These are phyloP conservation scores for Acrocephalus arundinaceus DNA, from an alignment of 2,113 vertebrate species.

Conservation along the genomic window DNA sequence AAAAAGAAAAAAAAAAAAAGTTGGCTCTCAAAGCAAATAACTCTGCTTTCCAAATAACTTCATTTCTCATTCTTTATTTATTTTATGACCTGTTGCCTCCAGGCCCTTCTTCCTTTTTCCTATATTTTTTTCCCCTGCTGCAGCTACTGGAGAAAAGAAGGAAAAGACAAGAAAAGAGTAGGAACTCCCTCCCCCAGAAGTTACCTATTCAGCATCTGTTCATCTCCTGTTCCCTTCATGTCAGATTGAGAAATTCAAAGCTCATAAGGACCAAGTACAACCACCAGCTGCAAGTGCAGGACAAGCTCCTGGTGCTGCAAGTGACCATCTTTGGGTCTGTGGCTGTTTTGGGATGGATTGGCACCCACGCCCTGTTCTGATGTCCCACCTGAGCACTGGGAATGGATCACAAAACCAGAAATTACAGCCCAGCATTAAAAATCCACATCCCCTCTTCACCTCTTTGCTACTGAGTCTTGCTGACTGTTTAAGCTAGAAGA, in stretches of 20 bases:
- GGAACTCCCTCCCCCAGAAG: background rate
- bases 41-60: background rate
- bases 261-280: background rate
- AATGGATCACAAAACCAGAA: background rate
- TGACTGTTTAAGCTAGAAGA: background rate
- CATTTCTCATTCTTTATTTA: background rate
- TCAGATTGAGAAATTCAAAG: background rate
- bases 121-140: background rate
- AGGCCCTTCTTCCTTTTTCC: background rate
- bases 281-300: background rate
- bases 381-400: fast-evolving
- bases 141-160: background rate
- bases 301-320: background rate
- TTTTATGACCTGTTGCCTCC: background rate
- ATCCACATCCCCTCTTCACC: background rate
- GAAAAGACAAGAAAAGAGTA: background rate
- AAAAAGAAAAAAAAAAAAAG: background rate
- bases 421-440: background rate
- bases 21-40: background rate
- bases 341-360: background rate
- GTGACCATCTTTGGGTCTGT: background rate
- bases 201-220: background rate
- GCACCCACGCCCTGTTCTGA: background rate
- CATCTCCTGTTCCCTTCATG: background rate
- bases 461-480: background rate